Conservation (phyloP, 1,140 invertebrate genomes). For the Danaus plexippus region DNA sequence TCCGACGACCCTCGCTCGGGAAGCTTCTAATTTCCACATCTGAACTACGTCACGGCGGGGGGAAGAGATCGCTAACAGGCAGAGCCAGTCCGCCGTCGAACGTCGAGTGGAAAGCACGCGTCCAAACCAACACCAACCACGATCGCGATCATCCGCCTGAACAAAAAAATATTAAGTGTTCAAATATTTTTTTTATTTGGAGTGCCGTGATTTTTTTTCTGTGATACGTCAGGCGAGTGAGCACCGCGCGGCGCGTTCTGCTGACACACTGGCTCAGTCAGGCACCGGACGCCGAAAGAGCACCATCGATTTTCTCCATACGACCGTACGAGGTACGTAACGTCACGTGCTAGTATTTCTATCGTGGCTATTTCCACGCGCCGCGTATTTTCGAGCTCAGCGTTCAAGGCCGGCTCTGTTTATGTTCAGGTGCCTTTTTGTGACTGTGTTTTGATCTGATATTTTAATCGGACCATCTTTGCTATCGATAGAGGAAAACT, state of each 20-base stretch:
- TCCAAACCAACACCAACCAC: slow-evolving; percentile 24
- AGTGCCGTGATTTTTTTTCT: slow-evolving; percentile 52
- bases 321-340: slow-evolving; percentile 60
- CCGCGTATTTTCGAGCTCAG: slow-evolving; percentile 60
- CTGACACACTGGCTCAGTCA: slow-evolving; percentile 68
- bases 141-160: slow-evolving; percentile 40
- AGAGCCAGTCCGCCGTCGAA: slow-evolving; percentile 50
- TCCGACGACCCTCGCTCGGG: slow-evolving; percentile 66
- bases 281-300: slow-evolving; percentile 59
- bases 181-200: slow-evolving; percentile 37
- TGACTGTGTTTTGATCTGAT: slow-evolving; percentile 40
- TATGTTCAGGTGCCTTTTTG: slow-evolving; percentile 47
- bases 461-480: slow-evolving; percentile 34
- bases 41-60: slow-evolving; percentile 51
- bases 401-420: slow-evolving; percentile 67
- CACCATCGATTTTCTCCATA: slow-evolving; percentile 63
- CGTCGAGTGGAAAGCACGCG: slow-evolving; percentile 38
- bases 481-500: slow-evolving; percentile 39
- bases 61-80: slow-evolving; percentile 44
- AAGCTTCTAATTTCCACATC: slow-evolving; percentile 69
- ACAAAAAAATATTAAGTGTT: slow-evolving; percentile 36
- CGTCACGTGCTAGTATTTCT: slow-evolving; percentile 65
- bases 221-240: slow-evolving; percentile 57
- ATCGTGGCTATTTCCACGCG: slow-evolving; percentile 64
- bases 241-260: slow-evolving; percentile 59